Conservation (phyloP, 2,888 invertebrate species). For the Nomada hirtipes region DNA sequence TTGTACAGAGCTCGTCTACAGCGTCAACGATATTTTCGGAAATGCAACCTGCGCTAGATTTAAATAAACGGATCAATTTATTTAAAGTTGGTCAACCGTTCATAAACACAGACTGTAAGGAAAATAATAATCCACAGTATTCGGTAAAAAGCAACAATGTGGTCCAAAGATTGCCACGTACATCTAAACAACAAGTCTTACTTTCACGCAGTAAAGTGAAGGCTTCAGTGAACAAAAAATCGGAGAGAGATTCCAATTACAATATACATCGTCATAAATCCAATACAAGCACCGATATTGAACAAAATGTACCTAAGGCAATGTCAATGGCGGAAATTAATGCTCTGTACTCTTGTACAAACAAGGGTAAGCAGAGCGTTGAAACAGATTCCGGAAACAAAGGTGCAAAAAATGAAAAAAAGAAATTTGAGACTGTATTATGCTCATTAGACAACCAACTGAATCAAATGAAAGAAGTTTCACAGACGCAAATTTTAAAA, state of each 20-base stretch:
- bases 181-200: not conserved
- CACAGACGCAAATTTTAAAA: conserved; percentile 56
- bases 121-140: conserved; percentile 42
- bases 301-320: not conserved
- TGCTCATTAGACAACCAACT: conserved; percentile 48
- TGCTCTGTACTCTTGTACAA: not conserved
- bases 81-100: conserved; percentile 12
- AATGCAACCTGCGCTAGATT: conserved; percentile 24
- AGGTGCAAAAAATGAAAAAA: not conserved
- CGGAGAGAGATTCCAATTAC: conserved; percentile 47
- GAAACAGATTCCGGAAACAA: not conserved
- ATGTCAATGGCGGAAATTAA: not conserved
- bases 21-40: not conserved
- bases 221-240: not conserved
- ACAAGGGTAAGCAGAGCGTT: not conserved
- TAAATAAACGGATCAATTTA: conserved; percentile 61
- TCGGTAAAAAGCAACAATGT: not conserved
- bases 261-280: conserved; percentile 36
- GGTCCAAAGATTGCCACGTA: not conserved
- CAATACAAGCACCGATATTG: not conserved
- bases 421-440: conserved; percentile 53
- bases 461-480: conserved; percentile 43
- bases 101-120: conserved; percentile 18
- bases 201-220: not conserved
- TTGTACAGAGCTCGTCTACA: not conserved